phyloP scores from a whole-genome alignment of 2,113 vertebrate genomes.

The Atractosteus spatula region DNA sequence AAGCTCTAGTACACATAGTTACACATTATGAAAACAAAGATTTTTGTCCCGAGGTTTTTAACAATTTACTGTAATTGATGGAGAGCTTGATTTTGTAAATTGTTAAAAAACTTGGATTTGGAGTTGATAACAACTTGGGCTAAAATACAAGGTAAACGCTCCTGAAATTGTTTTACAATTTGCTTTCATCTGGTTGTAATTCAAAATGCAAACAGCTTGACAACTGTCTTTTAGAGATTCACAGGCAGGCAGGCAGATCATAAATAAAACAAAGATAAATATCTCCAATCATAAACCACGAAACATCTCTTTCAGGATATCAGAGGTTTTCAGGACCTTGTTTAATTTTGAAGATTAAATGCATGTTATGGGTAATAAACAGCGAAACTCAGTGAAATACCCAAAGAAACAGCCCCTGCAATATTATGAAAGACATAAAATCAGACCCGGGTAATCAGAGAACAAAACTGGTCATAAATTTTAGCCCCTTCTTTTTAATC shows the following conservation, averaged over 20 bases:
- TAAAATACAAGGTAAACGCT: no score
- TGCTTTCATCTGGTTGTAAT: no score
- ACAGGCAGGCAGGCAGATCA: slow-evolving; percentile 42
- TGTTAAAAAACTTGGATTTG: no score
- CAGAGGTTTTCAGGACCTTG: slow-evolving; percentile 56
- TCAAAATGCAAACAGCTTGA: slow-evolving; percentile 27
- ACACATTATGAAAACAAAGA: no score
- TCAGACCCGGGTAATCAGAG: neutral
- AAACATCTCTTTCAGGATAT: slow-evolving; percentile 71
- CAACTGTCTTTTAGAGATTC: slow-evolving; percentile 51
- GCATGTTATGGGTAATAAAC: slow-evolving; percentile 61
- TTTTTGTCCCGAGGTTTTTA: no score
- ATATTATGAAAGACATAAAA: slow-evolving; percentile 52
- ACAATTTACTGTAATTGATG: no score
- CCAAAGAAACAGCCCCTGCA: slow-evolving; percentile 46
- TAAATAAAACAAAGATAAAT: slow-evolving; percentile 63
- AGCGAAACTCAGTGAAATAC: slow-evolving; percentile 54
- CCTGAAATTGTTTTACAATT: no score
- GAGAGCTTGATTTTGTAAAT: no score
- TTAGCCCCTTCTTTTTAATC: no score
- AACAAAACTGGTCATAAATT: slow-evolving; percentile 32
- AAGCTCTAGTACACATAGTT: no score
- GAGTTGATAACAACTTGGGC: no score
- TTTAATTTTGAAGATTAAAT: slow-evolving; percentile 55
- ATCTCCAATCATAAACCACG: slow-evolving; percentile 59